Evolutionary conservation across 2,113 vertebrate genomes (phyloP), one percentile per base, ranked within the genome.

Genomic region (Megaceryle torquata): DNA sequence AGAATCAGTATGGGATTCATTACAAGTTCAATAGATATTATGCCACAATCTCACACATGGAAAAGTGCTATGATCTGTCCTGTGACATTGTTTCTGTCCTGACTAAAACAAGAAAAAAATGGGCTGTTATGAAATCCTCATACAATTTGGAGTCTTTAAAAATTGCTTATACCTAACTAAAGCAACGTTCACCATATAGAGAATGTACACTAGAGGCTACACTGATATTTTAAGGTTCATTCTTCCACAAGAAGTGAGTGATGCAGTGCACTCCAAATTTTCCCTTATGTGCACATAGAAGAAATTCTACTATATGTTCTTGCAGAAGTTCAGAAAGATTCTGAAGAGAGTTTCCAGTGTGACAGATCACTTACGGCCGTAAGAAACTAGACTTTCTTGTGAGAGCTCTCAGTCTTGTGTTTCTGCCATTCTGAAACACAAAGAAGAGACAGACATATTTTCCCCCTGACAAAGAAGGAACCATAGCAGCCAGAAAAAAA

Each of bases 21-120:
- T 50, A 56, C 41, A 61, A 39, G 60, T 39, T 5, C 20, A 41
- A 81, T 25, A 70, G 17, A 28, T 75, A 15, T 84, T 71, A 28
- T 15, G 20, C n/a, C 25, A 37, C 37, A 70, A 1, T 68, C 19
- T 82, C 56, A 75, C 17, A 35, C 0, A 0, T 43, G 53, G 10
- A 75, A 60, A 11, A 82, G 9, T 33, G 11, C 54, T 54, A 13
- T 87, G 24, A 7, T 83, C 50, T 89, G 44, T 48, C 22, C 31
- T 61, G 20, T 80, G 28, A 48, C 43, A 25, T 54, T 56, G 11
- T 20, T 82, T 79, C 65, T 87, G 10, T 46, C 15, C 43, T 20
- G 3, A 63, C 33, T 82, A 43, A 82, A 87, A 37, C 22, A 63
- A 56, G 16, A 50, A 89, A 89, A 82, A 53, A 2, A 16, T 39